phyloP scores from a whole-genome alignment of 1,140 invertebrate species.

The Streblospio benedicti region DNA sequence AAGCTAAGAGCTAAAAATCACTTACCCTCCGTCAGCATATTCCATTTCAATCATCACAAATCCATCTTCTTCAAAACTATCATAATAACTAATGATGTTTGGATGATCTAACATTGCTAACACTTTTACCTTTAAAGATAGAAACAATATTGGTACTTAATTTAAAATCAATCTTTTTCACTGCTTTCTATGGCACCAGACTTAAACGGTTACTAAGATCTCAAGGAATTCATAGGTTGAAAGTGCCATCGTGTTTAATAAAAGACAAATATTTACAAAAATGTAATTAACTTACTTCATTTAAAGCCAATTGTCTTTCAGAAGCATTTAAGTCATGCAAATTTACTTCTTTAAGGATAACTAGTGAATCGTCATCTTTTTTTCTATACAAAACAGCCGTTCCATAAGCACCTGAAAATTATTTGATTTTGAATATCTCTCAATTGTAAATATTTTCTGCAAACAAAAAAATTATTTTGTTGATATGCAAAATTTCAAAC shows the following conservation, averaged over 20 bases:
- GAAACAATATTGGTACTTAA: not conserved
- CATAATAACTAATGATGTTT: slow-evolving; percentile 66
- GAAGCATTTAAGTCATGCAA: slow-evolving; percentile 60
- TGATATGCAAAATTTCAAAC: not conserved
- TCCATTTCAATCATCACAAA: slow-evolving; percentile 72
- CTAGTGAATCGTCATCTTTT: slow-evolving; percentile 56
- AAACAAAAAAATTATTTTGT: not conserved
- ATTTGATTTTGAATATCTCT: not conserved
- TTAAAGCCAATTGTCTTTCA: slow-evolving; percentile 64
- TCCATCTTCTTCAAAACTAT: slow-evolving; percentile 66
- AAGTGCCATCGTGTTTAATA: too few relatives aligned
- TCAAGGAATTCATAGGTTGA: too few relatives aligned
- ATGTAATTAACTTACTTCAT: slow-evolving; percentile 54
- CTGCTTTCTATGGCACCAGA: too few relatives aligned
- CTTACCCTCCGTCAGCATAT: slow-evolving; percentile 62
- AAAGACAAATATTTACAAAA: not conserved
- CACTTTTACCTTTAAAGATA: slow-evolving; percentile 52
- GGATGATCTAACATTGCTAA: slow-evolving; percentile 64
- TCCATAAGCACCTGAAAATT: slow-evolving; percentile 60
- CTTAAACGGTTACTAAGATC: too few relatives aligned
- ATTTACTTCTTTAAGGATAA: slow-evolving; percentile 70
- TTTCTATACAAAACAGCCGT: slow-evolving; percentile 63
- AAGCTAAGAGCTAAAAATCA: slow-evolving; percentile 8
- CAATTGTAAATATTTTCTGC: not conserved
- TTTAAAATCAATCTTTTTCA: too few relatives aligned